Evolutionary conservation across 2,113 vertebrate species (phyloP), one percentile per base, ranked within the genome.

Genomic region (Amblyopsis rosae): DNA sequence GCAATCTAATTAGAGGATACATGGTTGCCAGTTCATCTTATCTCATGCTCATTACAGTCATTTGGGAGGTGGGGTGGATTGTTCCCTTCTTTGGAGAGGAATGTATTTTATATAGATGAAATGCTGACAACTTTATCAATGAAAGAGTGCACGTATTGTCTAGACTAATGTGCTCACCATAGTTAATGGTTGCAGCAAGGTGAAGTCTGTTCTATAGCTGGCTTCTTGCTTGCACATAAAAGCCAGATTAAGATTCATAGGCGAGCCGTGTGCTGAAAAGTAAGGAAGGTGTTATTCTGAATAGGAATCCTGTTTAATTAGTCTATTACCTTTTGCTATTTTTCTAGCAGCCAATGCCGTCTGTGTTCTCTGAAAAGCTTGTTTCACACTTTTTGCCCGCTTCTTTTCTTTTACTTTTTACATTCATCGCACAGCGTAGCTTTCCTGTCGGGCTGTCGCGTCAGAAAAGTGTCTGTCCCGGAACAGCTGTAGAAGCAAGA

Each of bases 401-500:
- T 45, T 33, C 55, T 1, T 26, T 19, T 26, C 55, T 12, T 57
- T 57, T 57, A 1, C 16, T 57, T 57, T 33, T 11, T 55, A 8
- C 16, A 10, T n/a, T 53, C 12, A 13, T 53, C 6, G 13, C 26
- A 26, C 26, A 26, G 26, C 26, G 26, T 26, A 26, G 1, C 15
- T 53, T 13, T 53, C 51, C 51, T 5, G 2, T 53, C 15, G 8
- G 88, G 88, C 75, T 53, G 68, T 26, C 26, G 26, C 26, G 26
- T 26, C 26, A 26, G 26, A 26, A 26, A 26, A 26, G 26, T 2
- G 26, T 26, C 26, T 26, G 2, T 26, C 26, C 26, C 2, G 26
- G 53, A 87, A 84, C 90, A 89, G 90, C 90, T 92, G 90, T 84
- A 83, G 67, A 32, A 65, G 68, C 48, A 55, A 59, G 69, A 67